phyloP scores from a whole-genome alignment of 2,888 invertebrate species.

The Pseudolycoriella hygida region DNA sequence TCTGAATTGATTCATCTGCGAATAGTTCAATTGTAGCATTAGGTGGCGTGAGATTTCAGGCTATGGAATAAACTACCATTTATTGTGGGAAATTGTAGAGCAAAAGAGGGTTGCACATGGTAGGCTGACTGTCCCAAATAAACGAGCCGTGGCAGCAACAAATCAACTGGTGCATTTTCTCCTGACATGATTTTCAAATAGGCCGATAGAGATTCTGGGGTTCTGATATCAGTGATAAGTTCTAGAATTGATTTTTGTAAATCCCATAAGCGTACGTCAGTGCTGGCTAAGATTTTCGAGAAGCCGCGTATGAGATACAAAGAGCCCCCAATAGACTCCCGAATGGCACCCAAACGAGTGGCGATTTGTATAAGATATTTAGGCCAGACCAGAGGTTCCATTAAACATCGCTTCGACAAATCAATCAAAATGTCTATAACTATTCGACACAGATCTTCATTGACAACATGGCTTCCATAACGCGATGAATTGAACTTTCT shows the following conservation, averaged over 20 bases:
- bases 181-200: slow-evolving; percentile 41
- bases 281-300: slow-evolving; percentile 20
- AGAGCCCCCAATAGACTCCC: slow-evolving; percentile 27
- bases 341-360: slow-evolving; percentile 24
- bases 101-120: slow-evolving; percentile 20
- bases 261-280: slow-evolving; percentile 28
- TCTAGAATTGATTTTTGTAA: slow-evolving; percentile 46
- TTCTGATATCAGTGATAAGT: slow-evolving; percentile 33
- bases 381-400: slow-evolving; percentile 21
- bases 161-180: slow-evolving; percentile 34
- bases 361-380: slow-evolving; percentile 22
- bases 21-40: slow-evolving; percentile 4
- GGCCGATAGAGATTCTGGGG: slow-evolving; percentile 31
- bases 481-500: slow-evolving; percentile 8
- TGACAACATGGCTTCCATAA: slow-evolving; percentile 23
- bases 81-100: slow-evolving; percentile 21
- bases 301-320: slow-evolving; percentile 25
- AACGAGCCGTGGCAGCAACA: slow-evolving; percentile 35
- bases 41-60: not conserved
- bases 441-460: slow-evolving; percentile 24
- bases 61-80: slow-evolving; percentile 1
- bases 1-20: slow-evolving; percentile 20
- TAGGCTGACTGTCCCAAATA: slow-evolving; percentile 27
- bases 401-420: slow-evolving; percentile 20
- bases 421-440: slow-evolving; percentile 26